Conservation (phyloP, 64 coral and sea anemone species). For the Montipora efflorescens region DNA sequence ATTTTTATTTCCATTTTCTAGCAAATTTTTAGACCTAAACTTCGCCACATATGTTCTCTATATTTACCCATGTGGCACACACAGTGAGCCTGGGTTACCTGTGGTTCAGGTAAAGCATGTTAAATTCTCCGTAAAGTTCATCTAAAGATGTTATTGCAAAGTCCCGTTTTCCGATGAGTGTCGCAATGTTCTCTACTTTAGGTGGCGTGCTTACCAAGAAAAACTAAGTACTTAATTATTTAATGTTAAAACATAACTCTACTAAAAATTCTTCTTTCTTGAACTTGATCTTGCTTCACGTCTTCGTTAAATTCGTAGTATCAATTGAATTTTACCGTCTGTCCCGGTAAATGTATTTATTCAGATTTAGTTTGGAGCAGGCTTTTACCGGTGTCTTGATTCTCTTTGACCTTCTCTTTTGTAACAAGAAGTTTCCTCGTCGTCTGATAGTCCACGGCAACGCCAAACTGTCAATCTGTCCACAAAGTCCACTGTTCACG, state of each 20-base stretch:
- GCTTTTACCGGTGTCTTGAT: constrained; percentile 3
- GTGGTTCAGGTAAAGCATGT: constrained; percentile 5
- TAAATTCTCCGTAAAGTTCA: too few relatives aligned
- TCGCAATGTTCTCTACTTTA: too few relatives aligned
- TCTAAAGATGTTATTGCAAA: too few relatives aligned
- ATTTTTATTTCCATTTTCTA: too few relatives aligned
- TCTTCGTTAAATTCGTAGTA: background rate
- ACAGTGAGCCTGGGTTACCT: background rate
- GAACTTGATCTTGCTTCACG: background rate
- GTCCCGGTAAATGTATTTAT: too few relatives aligned
- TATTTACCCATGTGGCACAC: too few relatives aligned
- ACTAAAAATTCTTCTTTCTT: background rate
- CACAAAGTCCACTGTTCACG: constrained; percentile 9
- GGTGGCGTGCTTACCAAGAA: background rate
- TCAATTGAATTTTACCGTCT: too few relatives aligned
- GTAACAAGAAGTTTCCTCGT: background rate
- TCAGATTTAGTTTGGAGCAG: background rate
- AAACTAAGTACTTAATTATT: background rate
- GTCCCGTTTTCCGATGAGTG: too few relatives aligned
- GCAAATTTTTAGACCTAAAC: too few relatives aligned
- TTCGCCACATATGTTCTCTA: too few relatives aligned
- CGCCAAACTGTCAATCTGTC: constrained; percentile 19
- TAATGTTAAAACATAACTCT: too few relatives aligned
- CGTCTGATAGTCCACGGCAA: constrained; percentile 9
- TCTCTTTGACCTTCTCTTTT: constrained; percentile 3